phyloP scores from a whole-genome alignment of 2,113 vertebrate species.

The Rhadina sibilatrix region DNA sequence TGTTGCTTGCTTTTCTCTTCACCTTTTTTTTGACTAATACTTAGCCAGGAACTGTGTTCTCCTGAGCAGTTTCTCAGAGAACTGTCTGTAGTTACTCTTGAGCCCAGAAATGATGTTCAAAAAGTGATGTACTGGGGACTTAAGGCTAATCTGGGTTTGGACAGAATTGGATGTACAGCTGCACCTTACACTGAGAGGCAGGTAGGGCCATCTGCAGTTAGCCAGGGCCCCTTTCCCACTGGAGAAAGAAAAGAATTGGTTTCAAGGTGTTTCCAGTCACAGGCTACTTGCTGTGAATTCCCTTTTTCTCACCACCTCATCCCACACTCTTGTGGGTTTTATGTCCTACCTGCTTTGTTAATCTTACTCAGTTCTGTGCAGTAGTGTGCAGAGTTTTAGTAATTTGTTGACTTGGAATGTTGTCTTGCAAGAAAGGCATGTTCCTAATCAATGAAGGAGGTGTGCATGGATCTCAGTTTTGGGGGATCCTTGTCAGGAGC shows the following conservation, averaged over 20 bases:
- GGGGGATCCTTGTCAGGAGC: neutral
- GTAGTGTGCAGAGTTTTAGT: neutral
- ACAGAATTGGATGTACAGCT: neutral
- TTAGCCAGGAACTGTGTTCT: neutral
- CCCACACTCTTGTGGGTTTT: fast-evolving
- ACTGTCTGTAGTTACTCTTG: neutral
- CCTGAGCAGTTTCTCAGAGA: fast-evolving
- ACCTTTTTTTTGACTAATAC: neutral
- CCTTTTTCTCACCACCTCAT: neutral
- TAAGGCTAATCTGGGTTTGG: neutral
- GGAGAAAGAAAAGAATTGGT: neutral
- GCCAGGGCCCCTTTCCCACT: neutral
- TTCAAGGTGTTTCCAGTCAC: neutral
- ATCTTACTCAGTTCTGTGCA: neutral
- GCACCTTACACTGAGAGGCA: neutral
- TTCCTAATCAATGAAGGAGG: neutral
- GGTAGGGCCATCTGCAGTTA: neutral
- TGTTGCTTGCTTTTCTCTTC: neutral
- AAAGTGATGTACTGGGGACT: neutral
- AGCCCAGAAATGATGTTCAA: neutral
- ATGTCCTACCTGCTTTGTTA: neutral
- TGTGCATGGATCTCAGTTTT: neutral
- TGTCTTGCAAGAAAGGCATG: neutral
- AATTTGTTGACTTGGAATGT: neutral
- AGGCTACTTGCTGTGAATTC: neutral